Conservation (phyloP, 2,888 invertebrate genomes). For the Chrysolina americana region DNA sequence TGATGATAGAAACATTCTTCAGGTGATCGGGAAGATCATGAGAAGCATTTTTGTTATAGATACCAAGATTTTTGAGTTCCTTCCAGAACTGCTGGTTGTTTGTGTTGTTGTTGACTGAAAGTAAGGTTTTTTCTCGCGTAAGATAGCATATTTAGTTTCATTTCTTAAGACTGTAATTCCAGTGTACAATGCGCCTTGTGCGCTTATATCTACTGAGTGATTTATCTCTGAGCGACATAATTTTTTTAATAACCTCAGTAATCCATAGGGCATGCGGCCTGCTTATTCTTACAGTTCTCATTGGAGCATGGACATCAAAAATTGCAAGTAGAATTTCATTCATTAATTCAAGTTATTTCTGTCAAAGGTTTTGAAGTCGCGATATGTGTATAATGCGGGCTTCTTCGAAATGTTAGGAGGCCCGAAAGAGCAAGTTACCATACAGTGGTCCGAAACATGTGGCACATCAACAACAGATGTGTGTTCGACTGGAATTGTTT, state of each 20-base stretch:
- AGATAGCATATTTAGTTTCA: too few species aligned
- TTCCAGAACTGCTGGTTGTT: too few species aligned
- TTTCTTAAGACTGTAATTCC: too few species aligned
- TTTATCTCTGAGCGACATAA: constrained; percentile 14
- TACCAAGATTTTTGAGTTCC: too few species aligned
- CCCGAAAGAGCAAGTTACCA: constrained; percentile 6
- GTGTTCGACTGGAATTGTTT: not conserved
- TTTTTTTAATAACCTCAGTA: not conserved
- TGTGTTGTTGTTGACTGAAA: too few species aligned
- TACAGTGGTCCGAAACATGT: not conserved
- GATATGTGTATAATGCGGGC: constrained; percentile 1
- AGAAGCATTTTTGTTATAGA: too few species aligned
- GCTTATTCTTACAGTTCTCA: constrained; percentile 1
- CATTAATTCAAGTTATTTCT: not conserved
- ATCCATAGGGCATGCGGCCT: too few species aligned
- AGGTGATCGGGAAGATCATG: too few species aligned
- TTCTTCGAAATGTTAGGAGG: not conserved
- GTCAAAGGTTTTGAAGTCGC: constrained; percentile 4
- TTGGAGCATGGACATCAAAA: constrained; percentile 1
- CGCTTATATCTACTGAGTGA: not conserved
- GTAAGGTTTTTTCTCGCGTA: too few species aligned
- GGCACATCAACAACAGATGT: constrained; percentile 5
- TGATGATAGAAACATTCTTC: too few species aligned
- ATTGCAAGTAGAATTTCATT: not conserved
- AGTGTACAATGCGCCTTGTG: too few species aligned